phyloP scores from a whole-genome alignment of 1,140 invertebrate genomes.

The Eurosta solidaginis region DNA sequence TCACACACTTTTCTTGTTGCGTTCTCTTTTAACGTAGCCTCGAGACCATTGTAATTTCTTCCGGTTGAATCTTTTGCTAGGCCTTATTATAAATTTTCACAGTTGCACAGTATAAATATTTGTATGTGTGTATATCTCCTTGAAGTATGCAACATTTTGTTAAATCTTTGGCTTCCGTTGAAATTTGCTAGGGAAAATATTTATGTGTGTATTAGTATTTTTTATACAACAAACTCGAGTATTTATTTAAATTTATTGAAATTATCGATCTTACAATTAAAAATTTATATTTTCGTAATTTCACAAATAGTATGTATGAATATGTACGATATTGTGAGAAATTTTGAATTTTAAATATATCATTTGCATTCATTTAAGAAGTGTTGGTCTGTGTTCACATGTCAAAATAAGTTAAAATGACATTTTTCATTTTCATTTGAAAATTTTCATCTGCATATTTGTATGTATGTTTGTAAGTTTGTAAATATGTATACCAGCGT shows the following conservation, averaged over 20 bases:
- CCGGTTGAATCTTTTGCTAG: too few relatives aligned
- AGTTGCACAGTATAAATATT: too few relatives aligned
- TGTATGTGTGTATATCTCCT: background rate
- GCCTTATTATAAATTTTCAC: too few relatives aligned
- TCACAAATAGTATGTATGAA: too few relatives aligned
- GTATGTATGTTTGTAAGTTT: too few relatives aligned
- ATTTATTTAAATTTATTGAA: constrained; percentile 15
- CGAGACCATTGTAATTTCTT: too few relatives aligned
- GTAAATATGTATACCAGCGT: too few relatives aligned
- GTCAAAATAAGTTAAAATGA: constrained; percentile 9
- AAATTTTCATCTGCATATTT: background rate
- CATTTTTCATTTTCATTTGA: constrained; percentile 9
- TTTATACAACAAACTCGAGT: background rate
- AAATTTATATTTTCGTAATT: too few relatives aligned
- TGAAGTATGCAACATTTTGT: too few relatives aligned
- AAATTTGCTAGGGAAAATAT: background rate
- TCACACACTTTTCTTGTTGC: too few relatives aligned
- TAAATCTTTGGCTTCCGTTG: background rate
- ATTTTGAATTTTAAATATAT: constrained; percentile 6
- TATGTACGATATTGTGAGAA: background rate
- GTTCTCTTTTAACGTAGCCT: too few relatives aligned
- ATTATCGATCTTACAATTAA: too few relatives aligned
- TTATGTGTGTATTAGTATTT: background rate
- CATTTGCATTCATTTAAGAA: background rate
- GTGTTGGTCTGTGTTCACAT: background rate